Evolutionary conservation across 2,113 vertebrate genomes (phyloP).

Genomic region (Chaetorhynchus papuensis): DNA sequence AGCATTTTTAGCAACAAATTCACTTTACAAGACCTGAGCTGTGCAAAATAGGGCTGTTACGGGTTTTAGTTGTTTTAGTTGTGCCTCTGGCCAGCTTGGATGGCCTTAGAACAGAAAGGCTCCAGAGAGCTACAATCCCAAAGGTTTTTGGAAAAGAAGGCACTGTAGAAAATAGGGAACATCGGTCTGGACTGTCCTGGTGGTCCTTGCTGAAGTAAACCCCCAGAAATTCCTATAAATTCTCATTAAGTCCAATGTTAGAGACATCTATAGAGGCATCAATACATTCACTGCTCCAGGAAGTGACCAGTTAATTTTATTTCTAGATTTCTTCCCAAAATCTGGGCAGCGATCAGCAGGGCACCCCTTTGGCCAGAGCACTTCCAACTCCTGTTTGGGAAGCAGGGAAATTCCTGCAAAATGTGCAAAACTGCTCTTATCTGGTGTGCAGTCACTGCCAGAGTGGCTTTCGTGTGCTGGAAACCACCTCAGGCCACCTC

Average conservation of each 20-base stretch:
- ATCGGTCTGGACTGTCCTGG: not conserved
- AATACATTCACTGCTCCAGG: rapidly evolving
- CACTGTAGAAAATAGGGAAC: not conserved
- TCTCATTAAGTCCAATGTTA: not conserved
- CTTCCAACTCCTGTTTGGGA: not conserved
- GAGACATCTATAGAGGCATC: not conserved
- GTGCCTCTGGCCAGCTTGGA: too few species aligned
- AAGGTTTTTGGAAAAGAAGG: not conserved
- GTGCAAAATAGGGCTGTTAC: too few species aligned
- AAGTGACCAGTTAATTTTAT: rapidly evolving
- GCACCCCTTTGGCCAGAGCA: not conserved
- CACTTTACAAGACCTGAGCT: not conserved
- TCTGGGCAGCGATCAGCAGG: not conserved
- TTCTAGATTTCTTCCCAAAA: not conserved
- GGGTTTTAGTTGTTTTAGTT: too few species aligned
- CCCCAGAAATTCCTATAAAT: not conserved
- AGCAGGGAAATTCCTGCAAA: not conserved
- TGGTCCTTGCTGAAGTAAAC: not conserved
- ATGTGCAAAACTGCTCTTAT: rapidly evolving
- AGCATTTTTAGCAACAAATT: not conserved
- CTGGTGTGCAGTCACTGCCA: not conserved
- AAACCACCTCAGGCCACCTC: not conserved
- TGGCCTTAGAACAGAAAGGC: not conserved
- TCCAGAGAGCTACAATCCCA: not conserved
- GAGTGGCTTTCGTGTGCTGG: not conserved